Evolutionary conservation across 2,888 invertebrate species (phyloP).

Genomic region (Electrophaes corylata): DNA sequence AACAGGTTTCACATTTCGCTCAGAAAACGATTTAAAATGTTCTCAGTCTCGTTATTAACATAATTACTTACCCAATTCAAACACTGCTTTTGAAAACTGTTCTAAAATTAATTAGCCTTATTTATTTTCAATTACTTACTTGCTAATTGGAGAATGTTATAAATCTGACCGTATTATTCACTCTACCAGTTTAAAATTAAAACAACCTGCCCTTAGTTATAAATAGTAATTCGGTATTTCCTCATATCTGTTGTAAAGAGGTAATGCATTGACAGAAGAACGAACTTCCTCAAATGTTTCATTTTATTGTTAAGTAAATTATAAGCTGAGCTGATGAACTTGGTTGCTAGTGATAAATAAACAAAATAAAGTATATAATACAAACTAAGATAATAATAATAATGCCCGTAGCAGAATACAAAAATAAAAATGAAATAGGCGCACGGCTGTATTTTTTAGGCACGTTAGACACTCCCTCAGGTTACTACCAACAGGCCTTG

Average conservation of each 20-base stretch:
- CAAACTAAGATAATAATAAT: not conserved
- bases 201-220: not conserved
- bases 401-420: not conserved
- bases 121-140: not conserved
- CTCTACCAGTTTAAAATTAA: slow-evolving; percentile 1
- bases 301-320: not conserved
- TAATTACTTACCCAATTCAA: not conserved
- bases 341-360: too few species aligned
- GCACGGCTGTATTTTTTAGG: not conserved
- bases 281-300: not conserved
- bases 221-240: not conserved
- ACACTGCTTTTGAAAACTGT: too few species aligned
- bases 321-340: too few species aligned
- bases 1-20: too few species aligned
- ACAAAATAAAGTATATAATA: not conserved
- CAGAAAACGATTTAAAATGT: too few species aligned
- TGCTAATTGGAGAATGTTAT: slow-evolving; percentile 6
- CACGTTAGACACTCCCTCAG: not conserved
- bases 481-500: too few species aligned
- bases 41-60: not conserved
- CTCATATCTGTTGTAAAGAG: slow-evolving; percentile 1
- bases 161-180: slow-evolving; percentile 5
- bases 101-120: not conserved
- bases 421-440: not conserved
- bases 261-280: not conserved